These are phyloP conservation scores for Apogon talboti DNA, from an alignment of 2,797 vertebrate species.

Conservation along the genomic window DNA sequence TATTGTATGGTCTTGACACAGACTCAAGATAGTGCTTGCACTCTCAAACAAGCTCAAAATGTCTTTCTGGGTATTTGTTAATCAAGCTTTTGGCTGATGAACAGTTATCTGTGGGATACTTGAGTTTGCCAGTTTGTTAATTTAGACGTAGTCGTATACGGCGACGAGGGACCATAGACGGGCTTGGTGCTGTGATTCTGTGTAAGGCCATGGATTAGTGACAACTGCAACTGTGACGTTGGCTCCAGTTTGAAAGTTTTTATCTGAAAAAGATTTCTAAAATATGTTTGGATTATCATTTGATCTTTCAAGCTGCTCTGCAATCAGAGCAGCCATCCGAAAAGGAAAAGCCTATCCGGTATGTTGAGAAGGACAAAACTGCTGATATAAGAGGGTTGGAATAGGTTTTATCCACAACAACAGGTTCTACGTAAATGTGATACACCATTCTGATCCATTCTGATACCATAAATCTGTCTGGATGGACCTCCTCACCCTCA, in stretches of 20 bases:
- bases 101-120: background rate
- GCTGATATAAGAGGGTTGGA: background rate
- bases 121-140: slow-evolving; percentile 13
- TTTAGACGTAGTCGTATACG: background rate
- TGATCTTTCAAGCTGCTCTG: slow-evolving; percentile 20
- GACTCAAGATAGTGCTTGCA: too few species aligned
- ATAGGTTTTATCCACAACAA: slow-evolving; percentile 1
- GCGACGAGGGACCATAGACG: background rate
- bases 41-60: too few species aligned
- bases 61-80: too few species aligned
- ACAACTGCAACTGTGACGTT: slow-evolving; percentile 8
- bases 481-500: too few species aligned
- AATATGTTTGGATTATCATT: slow-evolving; percentile 18
- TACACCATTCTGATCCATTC: slow-evolving; percentile 8
- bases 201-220: slow-evolving; percentile 4
- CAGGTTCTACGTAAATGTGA: background rate
- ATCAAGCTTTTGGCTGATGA: background rate
- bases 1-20: too few species aligned
- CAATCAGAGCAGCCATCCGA: background rate
- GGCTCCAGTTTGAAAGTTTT: slow-evolving; percentile 9
- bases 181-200: background rate
- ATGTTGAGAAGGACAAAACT: slow-evolving; percentile 1
- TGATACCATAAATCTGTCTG: too few species aligned
- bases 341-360: background rate
- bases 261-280: background rate